Evolutionary conservation across 2,888 invertebrate species (phyloP), one percentile per base, ranked within the genome.

Genomic region (Stictocephala bisonia): DNA sequence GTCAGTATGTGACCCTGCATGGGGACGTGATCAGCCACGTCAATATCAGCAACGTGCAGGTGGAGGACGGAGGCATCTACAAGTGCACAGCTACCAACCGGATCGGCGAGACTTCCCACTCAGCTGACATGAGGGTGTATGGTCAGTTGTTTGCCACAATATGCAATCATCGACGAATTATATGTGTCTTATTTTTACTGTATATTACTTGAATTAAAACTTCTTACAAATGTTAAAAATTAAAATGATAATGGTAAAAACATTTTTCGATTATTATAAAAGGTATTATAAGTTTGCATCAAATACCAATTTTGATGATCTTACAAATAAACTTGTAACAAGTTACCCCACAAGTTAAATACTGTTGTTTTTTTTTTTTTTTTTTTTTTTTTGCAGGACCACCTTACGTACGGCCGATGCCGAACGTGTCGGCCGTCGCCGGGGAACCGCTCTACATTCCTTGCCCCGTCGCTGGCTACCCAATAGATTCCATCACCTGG

Each of bases 11-110:
- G 71, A 84, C 83, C 27, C 80, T 83, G 29, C 82, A 82, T 73
- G 84, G 84, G 71, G 84, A 84, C 75, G 84, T 84, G 64, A 83
- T 84, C 68, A 84, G 84, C 53, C 84, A 84, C 79, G 84, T 85
- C 35, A 85, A 85, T 79, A 84, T 85, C 75, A 84, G 82, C 64
- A 82, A 81, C 60, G 83, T 83, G 13, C 80, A 82, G 29, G 82
- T 82, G 15, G 83, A 84, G 76, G 85, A 85, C 74, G 84, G 84
- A 6, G 85, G 85, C 2, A 80, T 82, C 58, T 85, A 84, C 78
- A 81, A 82, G 69, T 85, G 85, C 74, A 80, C 81, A 13, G 84
- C 84, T 1, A 79, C 79, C 66, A 85, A 85, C 77, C 77, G 82
- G 58, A 83, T 84, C 18, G 85, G 85, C 18, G 80, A 81, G 67